A percentile compares a stretch with the other conserved stretches of the same genome.
Evolutionary conservation across 2,797 vertebrate genomes (phyloP).

Genomic region (Diplodus puntazzo): DNA sequence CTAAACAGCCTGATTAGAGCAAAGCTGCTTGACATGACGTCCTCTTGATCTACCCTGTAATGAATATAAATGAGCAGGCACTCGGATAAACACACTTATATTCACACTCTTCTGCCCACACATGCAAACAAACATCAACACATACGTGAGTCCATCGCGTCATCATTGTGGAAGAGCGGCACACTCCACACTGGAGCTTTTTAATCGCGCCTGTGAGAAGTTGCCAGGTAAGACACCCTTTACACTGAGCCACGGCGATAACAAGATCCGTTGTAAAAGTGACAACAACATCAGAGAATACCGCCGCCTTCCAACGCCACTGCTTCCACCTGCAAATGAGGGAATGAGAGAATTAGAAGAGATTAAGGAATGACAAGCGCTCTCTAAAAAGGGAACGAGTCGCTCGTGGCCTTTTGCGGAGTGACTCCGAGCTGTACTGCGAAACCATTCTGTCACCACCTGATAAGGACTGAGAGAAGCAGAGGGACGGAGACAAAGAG

Average conservation of each 20-base stretch:
- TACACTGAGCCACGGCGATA: constrained; percentile 52
- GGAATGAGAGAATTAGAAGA: constrained; percentile 66
- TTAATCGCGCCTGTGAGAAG: constrained; percentile 51
- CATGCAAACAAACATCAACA: constrained; percentile 7
- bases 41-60: not conserved
- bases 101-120: not conserved
- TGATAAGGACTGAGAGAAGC: constrained; percentile 62
- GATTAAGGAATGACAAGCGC: constrained; percentile 64
- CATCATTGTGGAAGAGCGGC: constrained; percentile 16
- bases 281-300: constrained; percentile 55
- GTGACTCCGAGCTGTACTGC: constrained; percentile 53
- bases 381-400: constrained; percentile 47
- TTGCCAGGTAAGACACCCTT: constrained; percentile 28
- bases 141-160: constrained; percentile 14
- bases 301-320: constrained; percentile 26
- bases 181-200: constrained; percentile 16
- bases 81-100: not conserved
- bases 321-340: constrained; percentile 58
- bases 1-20: not conserved
- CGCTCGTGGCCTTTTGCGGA: constrained; percentile 51
- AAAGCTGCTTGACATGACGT: not conserved
- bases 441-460: constrained; percentile 67
- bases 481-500: constrained; percentile 44
- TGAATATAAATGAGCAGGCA: not conserved
- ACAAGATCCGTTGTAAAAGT: constrained; percentile 55